Evolutionary conservation across 2,888 invertebrate species (phyloP), one percentile per base, ranked within the genome.

Genomic region (Nomada fucata): DNA sequence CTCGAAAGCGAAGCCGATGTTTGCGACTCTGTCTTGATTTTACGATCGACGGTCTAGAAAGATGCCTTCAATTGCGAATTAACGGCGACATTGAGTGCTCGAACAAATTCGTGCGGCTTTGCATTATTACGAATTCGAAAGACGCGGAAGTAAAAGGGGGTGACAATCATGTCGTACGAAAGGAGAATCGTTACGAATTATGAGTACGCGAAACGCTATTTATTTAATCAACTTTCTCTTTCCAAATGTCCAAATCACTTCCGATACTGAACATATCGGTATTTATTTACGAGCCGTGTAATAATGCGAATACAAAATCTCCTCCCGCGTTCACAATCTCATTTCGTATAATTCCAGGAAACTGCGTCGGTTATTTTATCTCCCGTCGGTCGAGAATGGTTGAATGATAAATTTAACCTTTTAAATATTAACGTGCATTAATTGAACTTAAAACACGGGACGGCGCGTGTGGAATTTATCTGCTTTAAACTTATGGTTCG

Each of bases 261-360:
- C 64, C 52, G 29, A 44, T 64, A 57, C 73, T 65, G 57, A 73
- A 73, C 72, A 50, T 52, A 36, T 68, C 36, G 57, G 55, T 61
- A 50, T 63, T 68, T 68, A 76, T 76, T 76, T 76, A 57, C 53
- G 23, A 69, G 63, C 42, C 67, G 50, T 68, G 68, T 57, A 68
- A 77, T 44, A 77, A 68, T 77, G 57, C 65, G 57, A 76, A 83
- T 61, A 67, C 78, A 70, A 60, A 68, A 76, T 53, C 13, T n/a
- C 36, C 63, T n/a, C 36, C 63, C 52, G 59, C 57, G 69, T 68
- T 55, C 60, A 18, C 71, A 76, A 61, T 68, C 78, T 36, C 74
- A 53, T 81, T 67, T 73, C 47, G 53, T 59, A 59, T 15, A 53
- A 47, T 64, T 73, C 52, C 20, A 15, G 63, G 52, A 73, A 63